Base-by-base conservation (phyloP, 2,113 vertebrate species). In the Spea multiplicata region DNA sequence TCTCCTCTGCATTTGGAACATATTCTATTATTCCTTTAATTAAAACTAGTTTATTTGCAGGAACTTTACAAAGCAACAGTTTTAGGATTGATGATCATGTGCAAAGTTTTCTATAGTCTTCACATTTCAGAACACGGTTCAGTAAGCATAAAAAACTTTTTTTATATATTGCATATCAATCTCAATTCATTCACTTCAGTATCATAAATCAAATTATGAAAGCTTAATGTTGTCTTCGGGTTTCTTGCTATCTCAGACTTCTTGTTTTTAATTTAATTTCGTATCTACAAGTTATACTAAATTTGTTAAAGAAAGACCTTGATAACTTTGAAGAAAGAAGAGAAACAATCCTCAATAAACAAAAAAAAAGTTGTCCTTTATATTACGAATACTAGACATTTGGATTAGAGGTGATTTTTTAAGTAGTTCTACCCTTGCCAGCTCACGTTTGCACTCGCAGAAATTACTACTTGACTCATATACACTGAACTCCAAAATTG, bases 81-180 rank as follows among this genome's bases (percentile, higher is more conserved):
- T 72, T 66, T 61, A 12, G 62, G 76, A 79, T 71, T 62, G 68
- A 77, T 77, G 16, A 77, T n/a, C 12, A 5, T 44, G 3, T 70
- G 12, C 4, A 45, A 59, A 50, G 44, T 76, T 57, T 13, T 69
- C 45, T 69, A 8, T 48, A 70, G 53, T 66, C 45, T 72, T 46
- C 69, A 55, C 61, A 72, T 66, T 48, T 73, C 17, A 66, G 44
- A 52, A 4, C 16, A 13, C 53, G 61, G 76, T 66, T 73, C 70
- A 73, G 44, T 79, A 79, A 78, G n/a, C 68, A 55, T 72, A 49
- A 79, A 66, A 66, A 72, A 78, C 14, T 44, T 72, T 73, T 71
- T 53, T 62, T 66, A 66, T 48, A 45, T 66, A 73, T 17, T 55
- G 70, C 16, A 17, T 30, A 79, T 79, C 62, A 66, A 73, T 79